Conservation (phyloP, 2,888 invertebrate genomes). For the Thereva nobilitata region DNA sequence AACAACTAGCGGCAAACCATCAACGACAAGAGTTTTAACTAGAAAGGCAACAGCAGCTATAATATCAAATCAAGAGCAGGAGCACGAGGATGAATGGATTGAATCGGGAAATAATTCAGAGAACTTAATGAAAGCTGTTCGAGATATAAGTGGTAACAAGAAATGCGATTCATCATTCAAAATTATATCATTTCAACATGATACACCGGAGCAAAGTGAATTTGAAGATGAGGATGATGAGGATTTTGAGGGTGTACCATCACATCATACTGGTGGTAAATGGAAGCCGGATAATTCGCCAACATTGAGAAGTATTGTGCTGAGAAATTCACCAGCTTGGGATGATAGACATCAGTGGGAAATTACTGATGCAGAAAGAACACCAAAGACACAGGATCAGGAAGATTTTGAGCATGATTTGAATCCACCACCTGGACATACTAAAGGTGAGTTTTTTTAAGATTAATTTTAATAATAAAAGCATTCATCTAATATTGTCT, state of each 20-base stretch:
- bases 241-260: constrained; percentile 63
- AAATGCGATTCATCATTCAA: constrained; percentile 61
- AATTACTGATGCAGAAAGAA: constrained; percentile 24
- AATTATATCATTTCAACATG: constrained; percentile 50
- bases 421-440: constrained; percentile 71
- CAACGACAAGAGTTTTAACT: constrained; percentile 53
- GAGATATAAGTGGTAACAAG: constrained; percentile 65
- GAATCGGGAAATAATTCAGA: constrained; percentile 48
- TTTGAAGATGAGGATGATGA: constrained; percentile 56
- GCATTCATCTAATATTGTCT: not conserved
- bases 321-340: constrained; percentile 60
- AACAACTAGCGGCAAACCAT: constrained; percentile 60
- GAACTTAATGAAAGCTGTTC: constrained; percentile 68
- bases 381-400: constrained; percentile 10
- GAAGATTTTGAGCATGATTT: constrained; percentile 59
- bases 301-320: constrained; percentile 5
- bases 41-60: constrained; percentile 57
- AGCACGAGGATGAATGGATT: constrained; percentile 52
- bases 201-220: constrained; percentile 50
- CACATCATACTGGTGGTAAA: constrained; percentile 69
- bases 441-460: constrained; percentile 61
- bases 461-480: not conserved
- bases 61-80: constrained; percentile 53
- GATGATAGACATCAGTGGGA: constrained; percentile 54
- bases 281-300: constrained; percentile 68